phyloP scores from a whole-genome alignment of 64 coral and sea anemone genomes.

The Pocillopora verrucosa region DNA sequence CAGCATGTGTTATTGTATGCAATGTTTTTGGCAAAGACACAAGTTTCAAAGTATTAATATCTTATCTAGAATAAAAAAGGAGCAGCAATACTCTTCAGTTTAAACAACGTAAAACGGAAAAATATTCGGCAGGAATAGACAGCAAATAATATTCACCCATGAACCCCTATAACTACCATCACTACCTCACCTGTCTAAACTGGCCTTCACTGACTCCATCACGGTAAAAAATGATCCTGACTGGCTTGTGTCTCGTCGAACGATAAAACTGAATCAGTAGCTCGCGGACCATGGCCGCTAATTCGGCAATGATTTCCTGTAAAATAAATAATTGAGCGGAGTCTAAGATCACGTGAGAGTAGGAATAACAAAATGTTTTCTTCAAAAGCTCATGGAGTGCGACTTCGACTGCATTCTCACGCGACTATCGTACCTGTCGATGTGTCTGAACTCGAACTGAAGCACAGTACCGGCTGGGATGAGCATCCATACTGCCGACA shows the following conservation, averaged over 20 bases:
- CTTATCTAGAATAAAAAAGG: too few species aligned
- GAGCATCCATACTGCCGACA: constrained; percentile 98
- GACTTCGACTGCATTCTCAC: neutral
- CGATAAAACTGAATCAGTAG: constrained; percentile 91
- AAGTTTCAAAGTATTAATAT: too few species aligned
- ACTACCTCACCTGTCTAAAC: constrained; percentile 67
- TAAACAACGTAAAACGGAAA: too few species aligned
- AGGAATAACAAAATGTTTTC: too few species aligned
- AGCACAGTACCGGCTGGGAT: constrained; percentile 93
- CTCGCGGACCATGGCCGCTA: constrained; percentile 93
- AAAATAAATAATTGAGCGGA: neutral
- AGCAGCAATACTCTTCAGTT: too few species aligned
- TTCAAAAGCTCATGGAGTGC: too few species aligned
- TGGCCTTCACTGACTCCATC: constrained; percentile 91
- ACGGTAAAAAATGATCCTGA: constrained; percentile 86
- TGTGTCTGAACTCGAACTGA: constrained; percentile 95
- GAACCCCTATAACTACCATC: neutral
- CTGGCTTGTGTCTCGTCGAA: constrained; percentile 83
- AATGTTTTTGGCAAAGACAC: too few species aligned
- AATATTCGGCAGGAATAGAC: too few species aligned
- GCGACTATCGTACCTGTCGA: constrained; percentile 62
- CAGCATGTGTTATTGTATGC: too few species aligned
- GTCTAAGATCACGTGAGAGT: too few species aligned
- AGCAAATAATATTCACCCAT: too few species aligned
- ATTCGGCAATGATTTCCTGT: constrained; percentile 94